phyloP scores from a whole-genome alignment of 1,140 invertebrate genomes.

The Cecropterus lyciades region DNA sequence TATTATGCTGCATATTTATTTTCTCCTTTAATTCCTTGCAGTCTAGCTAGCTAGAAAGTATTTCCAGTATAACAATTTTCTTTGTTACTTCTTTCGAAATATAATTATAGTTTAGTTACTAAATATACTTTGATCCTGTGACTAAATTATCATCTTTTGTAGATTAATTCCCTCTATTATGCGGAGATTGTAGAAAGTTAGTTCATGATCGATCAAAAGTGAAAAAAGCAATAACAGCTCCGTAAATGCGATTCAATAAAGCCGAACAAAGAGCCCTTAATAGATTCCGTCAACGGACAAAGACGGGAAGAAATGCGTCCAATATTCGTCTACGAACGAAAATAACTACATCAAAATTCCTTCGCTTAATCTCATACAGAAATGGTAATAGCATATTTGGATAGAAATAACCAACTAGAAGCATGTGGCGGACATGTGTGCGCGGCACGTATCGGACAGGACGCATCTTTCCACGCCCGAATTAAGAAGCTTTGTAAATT shows the following conservation, averaged over 20 bases:
- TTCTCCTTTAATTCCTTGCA: no score
- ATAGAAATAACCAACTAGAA: slow-evolving; percentile 24
- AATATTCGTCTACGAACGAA: slow-evolving; percentile 20
- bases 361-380: slow-evolving; percentile 15
- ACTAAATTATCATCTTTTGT: background rate
- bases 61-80: no score
- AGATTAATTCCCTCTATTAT: slow-evolving; percentile 16
- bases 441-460: slow-evolving; percentile 19
- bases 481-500: slow-evolving; percentile 5
- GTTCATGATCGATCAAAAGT: background rate
- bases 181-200: slow-evolving; percentile 12
- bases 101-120: no score
- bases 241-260: slow-evolving; percentile 14
- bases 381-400: slow-evolving; percentile 29
- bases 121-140: no score
- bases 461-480: slow-evolving; percentile 19
- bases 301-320: slow-evolving; percentile 17
- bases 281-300: slow-evolving; percentile 20
- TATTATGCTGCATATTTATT: no score
- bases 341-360: slow-evolving; percentile 32
- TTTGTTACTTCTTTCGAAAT: no score
- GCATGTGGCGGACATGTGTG: slow-evolving; percentile 29
- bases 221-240: slow-evolving; percentile 3
- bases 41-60: no score
- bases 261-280: slow-evolving; percentile 12